Percentiles rank a stretch among this genome's conserved stretches.
These are phyloP conservation scores for Isurus oxyrinchus DNA, from an alignment of 2,113 vertebrate species.

Conservation along the genomic window DNA sequence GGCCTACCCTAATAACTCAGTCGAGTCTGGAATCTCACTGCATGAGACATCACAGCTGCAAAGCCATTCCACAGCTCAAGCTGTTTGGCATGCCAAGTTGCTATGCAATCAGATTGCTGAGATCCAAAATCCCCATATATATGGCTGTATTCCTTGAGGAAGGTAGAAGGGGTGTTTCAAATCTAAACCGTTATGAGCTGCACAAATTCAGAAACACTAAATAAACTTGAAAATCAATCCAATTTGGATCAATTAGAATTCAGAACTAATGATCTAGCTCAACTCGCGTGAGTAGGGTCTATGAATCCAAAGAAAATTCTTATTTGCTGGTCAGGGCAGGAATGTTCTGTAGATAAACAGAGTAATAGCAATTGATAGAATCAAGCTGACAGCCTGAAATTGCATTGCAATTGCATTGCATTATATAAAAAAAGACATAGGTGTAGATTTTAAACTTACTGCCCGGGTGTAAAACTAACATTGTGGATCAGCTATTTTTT, in stretches of 20 bases:
- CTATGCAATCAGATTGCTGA: neutral
- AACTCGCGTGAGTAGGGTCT: neutral
- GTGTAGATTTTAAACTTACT: neutral
- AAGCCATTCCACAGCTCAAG: neutral
- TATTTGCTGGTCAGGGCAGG: neutral
- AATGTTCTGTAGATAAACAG: neutral
- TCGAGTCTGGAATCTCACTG: neutral
- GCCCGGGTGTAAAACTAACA: neutral
- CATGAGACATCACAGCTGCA: neutral
- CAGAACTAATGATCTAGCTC: neutral
- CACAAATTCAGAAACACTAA: neutral
- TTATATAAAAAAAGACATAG: neutral
- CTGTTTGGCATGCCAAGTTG: neutral
- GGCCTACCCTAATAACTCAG: neutral
- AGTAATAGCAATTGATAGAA: constrained; percentile 10
- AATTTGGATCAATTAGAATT: constrained; percentile 6
- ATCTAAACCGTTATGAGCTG: neutral
- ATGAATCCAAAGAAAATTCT: constrained; percentile 1
- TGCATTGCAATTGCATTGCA: neutral
- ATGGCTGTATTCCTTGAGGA: neutral
- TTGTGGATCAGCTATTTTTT: neutral
- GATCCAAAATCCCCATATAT: neutral
- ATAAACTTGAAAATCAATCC: neutral
- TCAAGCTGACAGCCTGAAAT: neutral
- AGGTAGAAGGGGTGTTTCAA: neutral